Base-by-base conservation (phyloP, 37 sponge, comb jelly and placozoan genomes). In the Crambe crambe region DNA sequence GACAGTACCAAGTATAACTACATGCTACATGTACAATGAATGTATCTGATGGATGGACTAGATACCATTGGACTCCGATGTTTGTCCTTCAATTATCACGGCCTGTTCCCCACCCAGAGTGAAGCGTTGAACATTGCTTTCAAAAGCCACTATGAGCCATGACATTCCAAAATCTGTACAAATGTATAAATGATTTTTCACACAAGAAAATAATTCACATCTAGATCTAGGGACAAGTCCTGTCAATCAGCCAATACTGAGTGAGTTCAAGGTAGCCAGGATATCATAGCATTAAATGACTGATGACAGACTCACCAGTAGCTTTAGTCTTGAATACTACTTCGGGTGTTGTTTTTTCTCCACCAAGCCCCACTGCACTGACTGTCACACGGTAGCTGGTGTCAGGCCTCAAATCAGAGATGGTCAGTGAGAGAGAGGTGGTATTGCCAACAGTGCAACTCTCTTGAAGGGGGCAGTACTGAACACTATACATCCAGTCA, bases 291-390 rank as follows among this genome's bases (percentile, higher is more conserved):
- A n/a, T n/a, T n/a, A n/a, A n/a, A n/a, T n/a, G n/a, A n/a, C n/a
- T n/a, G n/a, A n/a, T n/a, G n/a, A 15, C 2, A 37, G 17, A 61
- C 58, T 30, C 37, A 84, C 85, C 77, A 29, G 57, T 59, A 20
- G 41, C 4, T 26, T 42, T 65, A 3, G 85, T 84, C 3, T 29
- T 25, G 44, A 84, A 77, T 29, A 84, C 72, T 22, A 60, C 56
- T 44, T 35, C n/a, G n/a, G 40, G 20, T 25, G 67, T 18, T 2
- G 39, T 20, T 39, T 21, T 47, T 0, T 37, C 27, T 2, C 77
- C 85, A 2, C 85, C 78, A 15, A 51, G 64, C 29, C 77, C 72
- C n/a, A 6, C 39, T 58, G 85, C 85, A 76, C 41, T 38, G 44
- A 84, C 44, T 6, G 23, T 68, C 1, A 76, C 21, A 58, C 44